These are phyloP conservation scores for Hipparchia sbordonii DNA, from an alignment of 2,888 invertebrate species.

Conservation along the genomic window DNA sequence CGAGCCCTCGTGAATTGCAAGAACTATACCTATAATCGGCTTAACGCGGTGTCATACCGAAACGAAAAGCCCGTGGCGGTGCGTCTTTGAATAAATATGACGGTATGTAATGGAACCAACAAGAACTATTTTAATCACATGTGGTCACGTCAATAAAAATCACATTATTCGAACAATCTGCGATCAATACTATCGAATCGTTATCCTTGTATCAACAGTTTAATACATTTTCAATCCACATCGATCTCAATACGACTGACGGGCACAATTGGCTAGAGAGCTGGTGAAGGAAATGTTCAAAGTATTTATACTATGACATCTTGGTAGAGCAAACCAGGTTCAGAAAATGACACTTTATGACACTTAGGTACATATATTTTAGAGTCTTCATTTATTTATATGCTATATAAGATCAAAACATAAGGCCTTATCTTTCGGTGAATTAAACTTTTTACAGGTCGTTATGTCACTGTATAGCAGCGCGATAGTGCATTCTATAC, in stretches of 20 bases:
- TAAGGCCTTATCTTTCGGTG: too few relatives aligned
- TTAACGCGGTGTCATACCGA: neutral
- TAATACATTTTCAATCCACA: slow-evolving; percentile 62
- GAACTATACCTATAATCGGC: too few relatives aligned
- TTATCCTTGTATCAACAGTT: slow-evolving; percentile 53
- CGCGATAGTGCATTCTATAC: too few relatives aligned
- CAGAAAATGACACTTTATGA: neutral
- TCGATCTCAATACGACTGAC: slow-evolving; percentile 51
- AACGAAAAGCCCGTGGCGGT: neutral
- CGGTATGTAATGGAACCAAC: slow-evolving; percentile 7
- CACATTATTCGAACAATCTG: slow-evolving; percentile 24
- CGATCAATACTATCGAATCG: slow-evolving; percentile 21
- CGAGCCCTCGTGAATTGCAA: too few relatives aligned
- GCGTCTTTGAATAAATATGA: slow-evolving; percentile 5
- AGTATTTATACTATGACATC: neutral
- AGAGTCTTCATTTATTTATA: too few relatives aligned
- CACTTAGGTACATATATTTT: neutral
- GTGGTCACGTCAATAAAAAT: slow-evolving; percentile 29
- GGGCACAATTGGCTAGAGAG: slow-evolving; percentile 49
- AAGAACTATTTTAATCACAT: slow-evolving; percentile 23
- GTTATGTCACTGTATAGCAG: too few relatives aligned
- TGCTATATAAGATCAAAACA: too few relatives aligned
- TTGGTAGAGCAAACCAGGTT: neutral
- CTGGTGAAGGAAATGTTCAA: neutral
- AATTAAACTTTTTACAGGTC: too few relatives aligned